A percentile compares a stretch with the other conserved stretches of the same genome.
These are phyloP conservation scores for Phainopepla nitens DNA, from an alignment of 2,113 vertebrate genomes.

Conservation along the genomic window DNA sequence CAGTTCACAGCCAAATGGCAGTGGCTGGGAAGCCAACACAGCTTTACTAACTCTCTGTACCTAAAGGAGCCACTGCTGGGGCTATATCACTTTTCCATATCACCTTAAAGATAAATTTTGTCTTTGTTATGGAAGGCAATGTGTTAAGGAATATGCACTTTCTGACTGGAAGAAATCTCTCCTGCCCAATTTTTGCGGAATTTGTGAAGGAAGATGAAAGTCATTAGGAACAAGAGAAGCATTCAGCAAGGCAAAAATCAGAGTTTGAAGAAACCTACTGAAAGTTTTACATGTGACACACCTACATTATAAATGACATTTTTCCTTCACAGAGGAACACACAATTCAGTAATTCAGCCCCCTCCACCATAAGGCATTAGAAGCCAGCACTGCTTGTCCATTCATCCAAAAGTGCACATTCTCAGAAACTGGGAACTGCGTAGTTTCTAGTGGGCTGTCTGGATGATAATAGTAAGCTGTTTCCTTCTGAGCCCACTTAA, in stretches of 20 bases:
- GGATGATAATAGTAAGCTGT: conserved; percentile 9
- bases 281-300: conserved; percentile 55
- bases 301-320: conserved; percentile 58
- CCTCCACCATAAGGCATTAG: neutral
- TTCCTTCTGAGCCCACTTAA: neutral
- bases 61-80: neutral
- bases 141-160: neutral
- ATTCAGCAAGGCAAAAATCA: neutral
- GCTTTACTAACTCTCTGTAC: neutral
- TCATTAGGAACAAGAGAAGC: neutral
- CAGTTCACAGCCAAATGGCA: neutral
- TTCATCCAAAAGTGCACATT: conserved; percentile 61
- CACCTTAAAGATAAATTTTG: neutral
- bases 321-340: conserved; percentile 32
- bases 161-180: neutral
- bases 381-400: conserved; percentile 40
- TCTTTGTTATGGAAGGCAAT: neutral
- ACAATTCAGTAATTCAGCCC: conserved; percentile 61
- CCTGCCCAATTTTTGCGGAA: neutral
- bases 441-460: neutral
- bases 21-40: neutral
- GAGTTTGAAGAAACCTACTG: conserved; percentile 35
- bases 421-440: neutral
- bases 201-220: conserved; percentile 51
- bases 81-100: neutral